Base-by-base conservation (phyloP, 1,140 invertebrate genomes). In the Cryptotermes secundus region DNA sequence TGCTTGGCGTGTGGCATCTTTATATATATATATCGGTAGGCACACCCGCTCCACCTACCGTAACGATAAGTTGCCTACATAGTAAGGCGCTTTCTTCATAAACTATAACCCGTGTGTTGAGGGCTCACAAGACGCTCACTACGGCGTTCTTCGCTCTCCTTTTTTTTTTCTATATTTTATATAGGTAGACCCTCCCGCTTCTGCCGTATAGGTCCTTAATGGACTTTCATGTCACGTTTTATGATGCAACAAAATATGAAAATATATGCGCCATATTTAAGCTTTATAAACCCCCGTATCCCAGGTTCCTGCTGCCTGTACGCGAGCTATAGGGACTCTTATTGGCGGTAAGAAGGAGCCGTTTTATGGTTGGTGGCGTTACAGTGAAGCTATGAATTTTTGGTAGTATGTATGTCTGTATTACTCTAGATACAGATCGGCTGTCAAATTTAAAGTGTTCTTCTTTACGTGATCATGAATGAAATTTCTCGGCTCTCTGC, bases 221-320 rank as follows among this genome's bases (percentile, higher is more conserved):
- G 59, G 59, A 72, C 59, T 72, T 72, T 72, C 59, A 14, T 72
- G 59, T 72, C 59, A 72, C 59, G 59, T 72, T 72, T 72, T 72
- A 72, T 72, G 59, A 72, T 72, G 31, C 59, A 72, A 72, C 59
- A 72, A 72, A 72, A 72, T 72, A 72, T 72, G 59, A 72, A 72
- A 72, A 72, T 72, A 72, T 72, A 72, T 72, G 59, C 59, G 31
- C 59, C 59, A 31, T 72, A 72, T 72, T 72, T 72, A 72, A 72
- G 59, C 59, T 72, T 72, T 72, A 72, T 72, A 72, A 72, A 72
- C 59, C 59, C n/a, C 59, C 26, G 59, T 72, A 72, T 26, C 53
- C 53, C 53, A 26, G 24, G 53, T 59, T 59, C 3, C 53, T 16
- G 53, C 53, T 59, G 53, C 59, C 59, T 72, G 31, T 72, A 72